A percentile compares a stretch with the other conserved stretches of the same genome.
Evolutionary conservation across 2,113 vertebrate species (phyloP).

Genomic region (Dendrocopos noguchii): DNA sequence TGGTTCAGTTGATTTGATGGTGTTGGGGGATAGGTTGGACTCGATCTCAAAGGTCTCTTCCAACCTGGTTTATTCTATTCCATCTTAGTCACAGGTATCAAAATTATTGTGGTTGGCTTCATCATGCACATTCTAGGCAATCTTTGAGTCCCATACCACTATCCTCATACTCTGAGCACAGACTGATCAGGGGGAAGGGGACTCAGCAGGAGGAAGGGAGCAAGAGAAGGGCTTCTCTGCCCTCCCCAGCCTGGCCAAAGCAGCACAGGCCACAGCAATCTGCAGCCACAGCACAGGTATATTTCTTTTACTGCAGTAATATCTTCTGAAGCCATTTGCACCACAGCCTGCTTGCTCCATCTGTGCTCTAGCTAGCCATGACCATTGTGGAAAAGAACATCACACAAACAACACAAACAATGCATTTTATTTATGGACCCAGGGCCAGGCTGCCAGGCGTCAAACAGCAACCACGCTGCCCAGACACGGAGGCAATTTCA

Average conservation of each 20-base stretch:
- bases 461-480: not conserved
- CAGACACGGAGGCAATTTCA: not conserved
- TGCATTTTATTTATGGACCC: not conserved
- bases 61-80: too few relatives aligned
- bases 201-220: not conserved
- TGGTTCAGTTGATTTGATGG: too few relatives aligned
- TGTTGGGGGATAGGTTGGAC: too few relatives aligned
- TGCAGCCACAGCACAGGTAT: not conserved
- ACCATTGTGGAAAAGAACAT: not conserved
- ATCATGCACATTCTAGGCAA: not conserved
- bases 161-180: not conserved
- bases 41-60: too few relatives aligned
- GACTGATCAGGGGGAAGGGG: not conserved
- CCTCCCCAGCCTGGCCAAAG: fast-evolving
- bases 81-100: not conserved
- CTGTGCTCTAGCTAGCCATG: not conserved
- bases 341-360: not conserved
- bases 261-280: not conserved
- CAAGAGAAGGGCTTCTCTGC: not conserved
- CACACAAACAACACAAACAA: not conserved
- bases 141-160: not conserved
- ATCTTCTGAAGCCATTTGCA: not conserved
- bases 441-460: not conserved
- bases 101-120: not conserved
- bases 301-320: not conserved